phyloP scores from a whole-genome alignment of 2,797 vertebrate genomes.

The Oophaga sylvatica region DNA sequence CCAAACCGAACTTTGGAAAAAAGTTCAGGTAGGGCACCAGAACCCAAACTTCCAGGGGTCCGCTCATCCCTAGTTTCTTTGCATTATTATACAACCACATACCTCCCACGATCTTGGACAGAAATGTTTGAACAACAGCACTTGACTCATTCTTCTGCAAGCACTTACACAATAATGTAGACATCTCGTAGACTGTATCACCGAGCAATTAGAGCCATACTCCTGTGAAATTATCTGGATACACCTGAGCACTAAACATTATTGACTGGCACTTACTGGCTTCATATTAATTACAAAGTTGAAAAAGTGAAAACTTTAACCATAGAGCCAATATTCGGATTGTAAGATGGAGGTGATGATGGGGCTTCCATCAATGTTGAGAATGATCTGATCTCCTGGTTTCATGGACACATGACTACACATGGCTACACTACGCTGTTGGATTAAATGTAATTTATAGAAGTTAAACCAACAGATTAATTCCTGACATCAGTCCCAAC shows the following conservation, averaged over 20 bases:
- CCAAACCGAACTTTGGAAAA: too few species aligned
- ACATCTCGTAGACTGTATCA: slow-evolving; percentile 1
- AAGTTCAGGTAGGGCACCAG: too few species aligned
- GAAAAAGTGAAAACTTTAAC: background rate
- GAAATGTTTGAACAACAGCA: slow-evolving; percentile 11
- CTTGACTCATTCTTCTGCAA: background rate
- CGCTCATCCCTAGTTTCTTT: background rate
- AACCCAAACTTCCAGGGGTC: too few species aligned
- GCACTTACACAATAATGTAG: background rate
- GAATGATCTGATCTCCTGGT: background rate
- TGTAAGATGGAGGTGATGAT: background rate
- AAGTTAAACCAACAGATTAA: too few species aligned
- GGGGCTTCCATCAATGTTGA: background rate
- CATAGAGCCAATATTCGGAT: background rate
- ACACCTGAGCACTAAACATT: background rate
- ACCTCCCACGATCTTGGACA: background rate
- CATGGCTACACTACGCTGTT: background rate
- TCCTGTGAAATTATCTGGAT: background rate
- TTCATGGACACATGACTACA: background rate
- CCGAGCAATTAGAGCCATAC: background rate
- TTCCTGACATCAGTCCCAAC: too few species aligned
- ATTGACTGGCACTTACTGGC: background rate
- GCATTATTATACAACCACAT: slow-evolving; percentile 6
- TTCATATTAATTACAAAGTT: background rate
- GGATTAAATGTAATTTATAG: background rate